A percentile compares a stretch with the other conserved stretches of the same genome.
These are phyloP conservation scores for Tychaedon coryphoeus DNA, from an alignment of 2,113 vertebrate genomes.

Conservation along the genomic window DNA sequence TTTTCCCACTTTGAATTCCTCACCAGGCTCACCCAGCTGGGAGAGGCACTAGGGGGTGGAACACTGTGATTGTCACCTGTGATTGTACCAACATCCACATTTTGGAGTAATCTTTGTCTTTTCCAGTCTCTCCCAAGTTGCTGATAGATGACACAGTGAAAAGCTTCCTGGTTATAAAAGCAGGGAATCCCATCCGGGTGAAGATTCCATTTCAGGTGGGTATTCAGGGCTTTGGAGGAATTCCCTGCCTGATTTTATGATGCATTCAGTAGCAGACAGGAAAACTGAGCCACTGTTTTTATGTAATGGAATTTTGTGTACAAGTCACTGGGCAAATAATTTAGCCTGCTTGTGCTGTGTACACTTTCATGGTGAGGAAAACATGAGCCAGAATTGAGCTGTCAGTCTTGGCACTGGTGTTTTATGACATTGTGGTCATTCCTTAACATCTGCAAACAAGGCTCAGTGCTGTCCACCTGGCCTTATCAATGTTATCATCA, in stretches of 20 bases:
- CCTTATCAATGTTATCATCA: not conserved
- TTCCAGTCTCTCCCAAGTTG: constrained; percentile 83
- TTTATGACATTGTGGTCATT: not conserved
- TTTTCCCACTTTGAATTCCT: not conserved
- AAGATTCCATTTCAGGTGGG: constrained; percentile 86
- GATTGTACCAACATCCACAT: not conserved
- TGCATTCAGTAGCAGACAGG: not conserved
- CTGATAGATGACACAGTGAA: constrained; percentile 75
- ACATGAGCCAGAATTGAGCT: not conserved
- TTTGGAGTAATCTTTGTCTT: not conserved
- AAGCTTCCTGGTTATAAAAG: constrained; percentile 79
- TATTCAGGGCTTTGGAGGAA: not conserved
- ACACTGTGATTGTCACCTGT: not conserved
- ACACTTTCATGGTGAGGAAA: not conserved
- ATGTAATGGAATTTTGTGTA: not conserved
- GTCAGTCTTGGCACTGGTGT: not conserved
- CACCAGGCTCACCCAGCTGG: not conserved
- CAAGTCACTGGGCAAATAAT: not conserved
- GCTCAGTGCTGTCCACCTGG: not conserved
- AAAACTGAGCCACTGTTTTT: not conserved
- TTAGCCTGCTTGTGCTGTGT: not conserved
- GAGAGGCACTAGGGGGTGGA: too few relatives aligned
- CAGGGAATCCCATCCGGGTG: constrained; percentile 79
- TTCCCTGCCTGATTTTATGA: not conserved
- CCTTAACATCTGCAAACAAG: not conserved